phyloP scores from a whole-genome alignment of 2,113 vertebrate species.

The Sorex araneus region DNA sequence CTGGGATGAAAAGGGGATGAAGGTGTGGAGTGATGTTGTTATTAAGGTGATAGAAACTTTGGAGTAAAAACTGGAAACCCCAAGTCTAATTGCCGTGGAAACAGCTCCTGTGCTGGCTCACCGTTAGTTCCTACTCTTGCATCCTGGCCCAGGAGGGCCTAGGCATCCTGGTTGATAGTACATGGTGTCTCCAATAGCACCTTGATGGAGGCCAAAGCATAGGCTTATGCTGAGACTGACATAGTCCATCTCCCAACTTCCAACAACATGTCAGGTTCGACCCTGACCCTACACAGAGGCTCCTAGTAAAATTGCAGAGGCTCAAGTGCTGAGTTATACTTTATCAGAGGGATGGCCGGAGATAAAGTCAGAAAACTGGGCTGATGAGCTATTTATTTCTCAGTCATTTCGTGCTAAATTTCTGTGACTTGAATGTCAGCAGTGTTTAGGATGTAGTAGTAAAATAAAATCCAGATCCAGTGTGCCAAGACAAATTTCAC shows the following conservation, averaged over 20 bases:
- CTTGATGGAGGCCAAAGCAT: slow-evolving; percentile 50
- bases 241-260: neutral
- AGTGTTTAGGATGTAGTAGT: slow-evolving; percentile 74
- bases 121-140: neutral
- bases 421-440: slow-evolving; percentile 78
- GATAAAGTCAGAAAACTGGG: slow-evolving; percentile 74
- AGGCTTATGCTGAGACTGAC: slow-evolving; percentile 29
- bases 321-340: slow-evolving; percentile 51
- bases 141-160: neutral
- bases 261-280: slow-evolving; percentile 58
- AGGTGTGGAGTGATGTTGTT: neutral
- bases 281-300: slow-evolving; percentile 8
- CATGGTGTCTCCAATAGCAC: slow-evolving; percentile 54
- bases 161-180: neutral
- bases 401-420: slow-evolving; percentile 79
- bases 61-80: slow-evolving; percentile 8
- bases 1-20: neutral
- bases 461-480: slow-evolving; percentile 70
- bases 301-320: neutral
- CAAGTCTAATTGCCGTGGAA: neutral
- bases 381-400: slow-evolving; percentile 74
- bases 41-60: neutral
- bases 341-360: slow-evolving; percentile 42
- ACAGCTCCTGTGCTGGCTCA: neutral
- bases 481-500: slow-evolving; percentile 82